Conservation (phyloP, 2,888 invertebrate species). For the Sabellastarte sp. region DNA sequence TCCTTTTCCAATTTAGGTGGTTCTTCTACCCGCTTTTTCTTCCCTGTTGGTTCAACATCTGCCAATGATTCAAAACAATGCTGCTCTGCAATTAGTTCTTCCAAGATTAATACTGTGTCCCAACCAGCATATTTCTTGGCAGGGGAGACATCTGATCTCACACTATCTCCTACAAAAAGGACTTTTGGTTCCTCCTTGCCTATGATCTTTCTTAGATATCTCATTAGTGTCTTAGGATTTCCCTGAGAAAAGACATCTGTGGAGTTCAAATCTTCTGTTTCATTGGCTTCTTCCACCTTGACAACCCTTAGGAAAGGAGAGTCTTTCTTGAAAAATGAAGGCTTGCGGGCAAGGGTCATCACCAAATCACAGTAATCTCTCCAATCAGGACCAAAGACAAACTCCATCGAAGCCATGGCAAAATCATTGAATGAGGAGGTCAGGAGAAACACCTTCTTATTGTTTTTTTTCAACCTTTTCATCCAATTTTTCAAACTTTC, state of each 20-base stretch:
- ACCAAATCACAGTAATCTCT: conserved; percentile 68
- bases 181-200: conserved; percentile 64
- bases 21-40: conserved; percentile 1
- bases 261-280: background rate
- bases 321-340: conserved; percentile 68
- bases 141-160: conserved; percentile 74
- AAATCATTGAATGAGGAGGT: conserved; percentile 75
- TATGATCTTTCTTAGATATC: conserved; percentile 67
- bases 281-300: conserved; percentile 1
- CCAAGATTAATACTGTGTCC: conserved; percentile 72
- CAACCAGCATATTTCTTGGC: conserved; percentile 66
- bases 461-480: conserved; percentile 60
- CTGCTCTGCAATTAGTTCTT: conserved; percentile 70
- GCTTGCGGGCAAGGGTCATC: conserved; percentile 72
- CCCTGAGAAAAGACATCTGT: conserved; percentile 51
- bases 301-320: conserved; percentile 64
- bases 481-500: conserved; percentile 64
- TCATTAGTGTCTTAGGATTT: conserved; percentile 51
- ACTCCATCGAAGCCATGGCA: conserved; percentile 67
- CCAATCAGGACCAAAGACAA: conserved; percentile 71
- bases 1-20: conserved; percentile 35
- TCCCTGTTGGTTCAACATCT: conserved; percentile 2
- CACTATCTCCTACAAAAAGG: conserved; percentile 75
- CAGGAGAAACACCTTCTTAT: conserved; percentile 68
- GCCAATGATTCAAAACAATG: background rate